A percentile compares a stretch with the other conserved stretches of the same genome.
phyloP scores from a whole-genome alignment of 2,888 invertebrate species.

The Eristalis arbustorum region DNA sequence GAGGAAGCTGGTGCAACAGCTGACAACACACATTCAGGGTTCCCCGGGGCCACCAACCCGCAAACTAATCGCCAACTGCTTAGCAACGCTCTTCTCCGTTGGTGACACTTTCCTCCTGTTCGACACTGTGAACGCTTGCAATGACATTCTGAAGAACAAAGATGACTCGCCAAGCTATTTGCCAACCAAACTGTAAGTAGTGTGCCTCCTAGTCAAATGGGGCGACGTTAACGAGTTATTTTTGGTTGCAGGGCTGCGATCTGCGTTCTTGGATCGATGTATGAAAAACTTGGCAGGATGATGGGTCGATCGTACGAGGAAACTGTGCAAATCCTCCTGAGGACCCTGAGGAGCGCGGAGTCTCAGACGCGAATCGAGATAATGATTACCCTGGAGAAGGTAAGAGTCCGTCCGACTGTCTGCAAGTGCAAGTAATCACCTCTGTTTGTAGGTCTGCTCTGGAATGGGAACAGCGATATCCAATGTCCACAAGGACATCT shows the following conservation, averaged over 20 bases:
- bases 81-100: constrained; percentile 97
- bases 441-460: constrained; percentile 82
- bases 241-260: constrained; percentile 91
- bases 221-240: background rate
- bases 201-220: background rate
- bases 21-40: constrained; percentile 93
- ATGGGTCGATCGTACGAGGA: constrained; percentile 99
- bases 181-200: constrained; percentile 95
- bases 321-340: constrained; percentile 94
- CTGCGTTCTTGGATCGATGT: constrained; percentile 97
- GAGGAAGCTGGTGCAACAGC: constrained; percentile 95
- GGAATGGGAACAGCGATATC: constrained; percentile 97
- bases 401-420: constrained; percentile 80
- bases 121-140: constrained; percentile 98
- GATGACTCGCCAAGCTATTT: constrained; percentile 98
- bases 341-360: constrained; percentile 95
- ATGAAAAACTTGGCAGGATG: constrained; percentile 98
- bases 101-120: constrained; percentile 98
- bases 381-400: constrained; percentile 97
- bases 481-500: constrained; percentile 92
- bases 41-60: constrained; percentile 96
- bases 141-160: constrained; percentile 97
- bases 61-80: constrained; percentile 92
- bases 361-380: constrained; percentile 98
- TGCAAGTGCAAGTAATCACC: background rate